Percentiles rank a stretch among this genome's conserved stretches.
These are phyloP conservation scores for Leptinotarsa haldemani DNA, from an alignment of 2,888 invertebrate species.

Conservation along the genomic window DNA sequence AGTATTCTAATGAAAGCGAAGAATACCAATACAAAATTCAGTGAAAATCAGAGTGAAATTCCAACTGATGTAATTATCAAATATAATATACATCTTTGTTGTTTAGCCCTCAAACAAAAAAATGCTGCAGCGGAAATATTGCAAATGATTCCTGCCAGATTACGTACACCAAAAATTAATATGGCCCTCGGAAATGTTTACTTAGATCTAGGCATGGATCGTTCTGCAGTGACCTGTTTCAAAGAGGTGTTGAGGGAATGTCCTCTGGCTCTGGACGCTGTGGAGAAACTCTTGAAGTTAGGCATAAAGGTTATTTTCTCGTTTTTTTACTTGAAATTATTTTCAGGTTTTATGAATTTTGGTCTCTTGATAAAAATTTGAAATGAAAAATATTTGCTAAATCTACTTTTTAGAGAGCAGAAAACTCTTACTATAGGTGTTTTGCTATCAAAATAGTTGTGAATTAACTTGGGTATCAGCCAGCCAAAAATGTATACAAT, in stretches of 20 bases:
- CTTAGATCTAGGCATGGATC: constrained; percentile 75
- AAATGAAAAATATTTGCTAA: too few relatives aligned
- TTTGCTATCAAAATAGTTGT: too few relatives aligned
- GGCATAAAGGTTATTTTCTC: constrained; percentile 66
- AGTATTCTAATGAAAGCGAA: constrained; percentile 70
- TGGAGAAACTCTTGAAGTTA: constrained; percentile 77
- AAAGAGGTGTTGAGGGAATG: constrained; percentile 80
- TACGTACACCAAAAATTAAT: constrained; percentile 79
- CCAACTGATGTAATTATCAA: constrained; percentile 76
- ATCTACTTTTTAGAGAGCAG: too few relatives aligned
- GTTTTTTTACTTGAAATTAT: too few relatives aligned
- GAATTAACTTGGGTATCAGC: too few relatives aligned
- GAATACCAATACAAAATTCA: constrained; percentile 62
- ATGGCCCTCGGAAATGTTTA: constrained; percentile 82
- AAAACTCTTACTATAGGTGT: too few relatives aligned
- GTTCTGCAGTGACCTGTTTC: constrained; percentile 79
- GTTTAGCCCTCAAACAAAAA: constrained; percentile 74
- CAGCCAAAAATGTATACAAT: too few relatives aligned
- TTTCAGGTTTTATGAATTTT: too few relatives aligned
- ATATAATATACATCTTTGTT: constrained; percentile 78
- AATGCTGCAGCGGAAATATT: constrained; percentile 72
- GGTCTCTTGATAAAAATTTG: too few relatives aligned
- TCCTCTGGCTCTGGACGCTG: constrained; percentile 81
- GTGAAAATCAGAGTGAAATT: constrained; percentile 68
- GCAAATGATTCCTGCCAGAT: constrained; percentile 72